Base-by-base conservation (phyloP, 1,140 invertebrate species). In the Atta colombica region DNA sequence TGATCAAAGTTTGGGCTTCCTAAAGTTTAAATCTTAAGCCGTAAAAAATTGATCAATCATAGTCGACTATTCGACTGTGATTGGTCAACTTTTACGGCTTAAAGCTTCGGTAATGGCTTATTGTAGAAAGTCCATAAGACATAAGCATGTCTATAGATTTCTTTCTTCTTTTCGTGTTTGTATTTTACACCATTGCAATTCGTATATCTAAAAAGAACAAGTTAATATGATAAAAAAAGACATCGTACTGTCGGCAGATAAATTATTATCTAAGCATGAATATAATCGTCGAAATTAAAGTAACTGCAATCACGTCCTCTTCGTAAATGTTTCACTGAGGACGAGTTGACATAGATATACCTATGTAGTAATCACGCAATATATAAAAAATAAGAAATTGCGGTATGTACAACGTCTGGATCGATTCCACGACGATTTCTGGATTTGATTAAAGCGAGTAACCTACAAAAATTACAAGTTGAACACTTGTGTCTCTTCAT, bases 281-380 rank as follows among this genome's bases (percentile, higher is more conserved):
- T 71, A 71, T 45, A n/a, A 18, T 25, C 39, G 16, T 49, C 55
- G 55, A 61, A 49, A 35, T 35, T 35, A 35, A 60, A 31, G 49
- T 75, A 75, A 77, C 21, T 31, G 14, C 66, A 49, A 45, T 58
- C 16, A 31, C 31, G n/a, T 69, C 58, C n/a, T 55, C 39, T 21
- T 51, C 25, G n/a, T 84, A 35, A 74, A 84, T 75, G 58, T 84
- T 84, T 84, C 69, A 84, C 63, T 51, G 80, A 74, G 80, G 69
- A 63, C 80, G 45, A 75, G 69, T 75, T 84, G 80, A 63, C 69
- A 51, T 75, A 84, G 80, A 84, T 75, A 84, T 75, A 28, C 55
- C 14, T 14, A 61, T 10, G 39, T 2, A 16, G 18, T 61, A 82
- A 71, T 82, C 80, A 39, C 80, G 25, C 68, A 3, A 75, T 84